Percentiles rank a stretch among this genome's conserved stretches.
Conservation (phyloP, 2,797 vertebrate species). For the Potorous gilbertii region DNA sequence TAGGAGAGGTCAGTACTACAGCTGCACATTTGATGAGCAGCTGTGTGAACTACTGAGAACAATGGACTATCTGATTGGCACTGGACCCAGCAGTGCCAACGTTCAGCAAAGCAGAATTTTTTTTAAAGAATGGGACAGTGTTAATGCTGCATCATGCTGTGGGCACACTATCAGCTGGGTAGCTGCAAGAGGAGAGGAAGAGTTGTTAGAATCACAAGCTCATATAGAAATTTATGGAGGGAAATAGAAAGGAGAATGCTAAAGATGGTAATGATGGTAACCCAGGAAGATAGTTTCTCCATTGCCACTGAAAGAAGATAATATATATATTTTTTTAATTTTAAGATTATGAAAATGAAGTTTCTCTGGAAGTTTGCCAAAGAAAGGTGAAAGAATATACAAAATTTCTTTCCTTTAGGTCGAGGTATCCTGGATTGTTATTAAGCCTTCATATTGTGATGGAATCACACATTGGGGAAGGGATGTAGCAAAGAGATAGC, state of each 20-base stretch:
- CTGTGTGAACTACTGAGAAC: constrained; percentile 68
- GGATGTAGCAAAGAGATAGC: constrained; percentile 24
- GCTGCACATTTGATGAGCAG: constrained; percentile 75
- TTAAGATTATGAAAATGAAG: constrained; percentile 65
- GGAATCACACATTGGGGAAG: constrained; percentile 43
- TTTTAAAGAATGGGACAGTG: constrained; percentile 63
- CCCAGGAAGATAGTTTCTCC: constrained; percentile 33
- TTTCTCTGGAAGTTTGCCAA: constrained; percentile 65
- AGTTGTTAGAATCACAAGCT: constrained; percentile 46
- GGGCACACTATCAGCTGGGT: constrained; percentile 37
- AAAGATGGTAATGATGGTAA: constrained; percentile 14
- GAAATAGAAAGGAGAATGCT: constrained; percentile 44
- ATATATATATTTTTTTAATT: constrained; percentile 44
- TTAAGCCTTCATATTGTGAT: constrained; percentile 1
- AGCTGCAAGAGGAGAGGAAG: constrained; percentile 57
- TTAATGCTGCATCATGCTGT: constrained; percentile 51
- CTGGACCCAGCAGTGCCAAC: constrained; percentile 40
- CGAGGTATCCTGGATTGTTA: constrained; percentile 50
- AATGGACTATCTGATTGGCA: constrained; percentile 69
- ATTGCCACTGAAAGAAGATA: constrained; percentile 63
- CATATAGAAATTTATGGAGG: constrained; percentile 30
- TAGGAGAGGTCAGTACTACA: constrained; percentile 72
- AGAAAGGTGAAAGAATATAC: constrained; percentile 64
- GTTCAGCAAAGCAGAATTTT: constrained; percentile 35
- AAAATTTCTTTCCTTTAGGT: constrained; percentile 59